Evolutionary conservation across 2,113 vertebrate genomes (phyloP).

Genomic region (Rhynchopsitta pachyrhyncha): DNA sequence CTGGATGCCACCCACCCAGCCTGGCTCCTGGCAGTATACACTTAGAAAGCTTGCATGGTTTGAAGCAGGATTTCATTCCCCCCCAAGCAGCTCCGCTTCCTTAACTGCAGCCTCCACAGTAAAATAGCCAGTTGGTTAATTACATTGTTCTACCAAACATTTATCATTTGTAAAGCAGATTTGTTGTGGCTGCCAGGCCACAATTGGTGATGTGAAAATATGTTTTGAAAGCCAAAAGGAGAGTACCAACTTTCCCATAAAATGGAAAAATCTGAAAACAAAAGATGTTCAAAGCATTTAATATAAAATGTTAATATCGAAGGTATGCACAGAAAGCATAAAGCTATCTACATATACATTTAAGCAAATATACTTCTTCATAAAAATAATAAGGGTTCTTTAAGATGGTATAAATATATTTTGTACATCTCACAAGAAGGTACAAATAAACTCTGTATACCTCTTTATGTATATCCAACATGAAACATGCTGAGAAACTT

Average conservation of each 20-base stretch:
- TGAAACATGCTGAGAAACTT: background rate
- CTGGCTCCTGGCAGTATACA: rapidly evolving
- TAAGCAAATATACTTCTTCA: background rate
- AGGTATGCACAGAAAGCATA: background rate
- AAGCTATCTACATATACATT: background rate
- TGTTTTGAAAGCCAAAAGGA: background rate
- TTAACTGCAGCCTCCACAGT: background rate
- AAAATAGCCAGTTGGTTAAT: background rate
- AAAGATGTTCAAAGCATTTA: background rate
- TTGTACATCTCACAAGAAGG: background rate
- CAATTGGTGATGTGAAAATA: background rate
- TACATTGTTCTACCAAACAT: background rate
- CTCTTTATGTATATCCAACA: background rate
- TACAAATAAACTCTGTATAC: background rate
- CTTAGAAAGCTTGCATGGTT: background rate
- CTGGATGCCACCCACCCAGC: background rate
- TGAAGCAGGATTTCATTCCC: background rate
- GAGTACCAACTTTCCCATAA: background rate
- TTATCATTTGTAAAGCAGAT: background rate
- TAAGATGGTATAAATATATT: background rate
- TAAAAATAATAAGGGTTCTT: background rate
- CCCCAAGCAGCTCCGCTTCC: background rate
- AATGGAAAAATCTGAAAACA: background rate
- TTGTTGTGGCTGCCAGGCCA: background rate
- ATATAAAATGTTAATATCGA: background rate